Conservation (phyloP, 2,797 vertebrate species). For the Lemur catta region DNA sequence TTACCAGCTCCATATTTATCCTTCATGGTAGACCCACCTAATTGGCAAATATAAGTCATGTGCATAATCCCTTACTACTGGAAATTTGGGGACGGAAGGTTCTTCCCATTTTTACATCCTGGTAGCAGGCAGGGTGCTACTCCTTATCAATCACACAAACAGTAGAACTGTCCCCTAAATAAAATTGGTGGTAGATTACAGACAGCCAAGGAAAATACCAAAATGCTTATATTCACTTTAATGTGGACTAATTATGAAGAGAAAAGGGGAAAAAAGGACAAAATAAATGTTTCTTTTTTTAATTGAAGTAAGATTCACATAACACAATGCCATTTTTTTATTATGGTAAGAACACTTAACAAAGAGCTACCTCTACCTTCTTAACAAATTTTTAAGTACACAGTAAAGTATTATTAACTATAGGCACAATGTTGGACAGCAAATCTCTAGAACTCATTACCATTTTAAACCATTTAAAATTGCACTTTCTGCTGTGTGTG, state of each 20-base stretch:
- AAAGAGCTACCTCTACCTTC: neutral
- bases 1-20: neutral
- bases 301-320: neutral
- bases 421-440: no score
- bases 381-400: neutral
- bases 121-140: neutral
- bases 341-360: neutral
- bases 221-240: neutral
- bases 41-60: neutral
- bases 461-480: neutral
- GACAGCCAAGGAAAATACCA: neutral
- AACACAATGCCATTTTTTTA: neutral
- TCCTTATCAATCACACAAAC: neutral
- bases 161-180: neutral
- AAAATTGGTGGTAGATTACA: neutral
- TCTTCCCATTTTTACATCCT: neutral
- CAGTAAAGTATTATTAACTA: neutral
- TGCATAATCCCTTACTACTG: neutral
- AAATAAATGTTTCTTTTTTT: neutral
- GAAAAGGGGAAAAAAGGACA: neutral
- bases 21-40: neutral
- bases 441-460: neutral
- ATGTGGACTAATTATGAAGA: neutral
- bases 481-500: no score
- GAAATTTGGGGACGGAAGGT: neutral